A percentile compares a stretch with the other conserved stretches of the same genome.
Evolutionary conservation across 2,888 invertebrate species (phyloP).

Genomic region (Helicoverpa assulta): DNA sequence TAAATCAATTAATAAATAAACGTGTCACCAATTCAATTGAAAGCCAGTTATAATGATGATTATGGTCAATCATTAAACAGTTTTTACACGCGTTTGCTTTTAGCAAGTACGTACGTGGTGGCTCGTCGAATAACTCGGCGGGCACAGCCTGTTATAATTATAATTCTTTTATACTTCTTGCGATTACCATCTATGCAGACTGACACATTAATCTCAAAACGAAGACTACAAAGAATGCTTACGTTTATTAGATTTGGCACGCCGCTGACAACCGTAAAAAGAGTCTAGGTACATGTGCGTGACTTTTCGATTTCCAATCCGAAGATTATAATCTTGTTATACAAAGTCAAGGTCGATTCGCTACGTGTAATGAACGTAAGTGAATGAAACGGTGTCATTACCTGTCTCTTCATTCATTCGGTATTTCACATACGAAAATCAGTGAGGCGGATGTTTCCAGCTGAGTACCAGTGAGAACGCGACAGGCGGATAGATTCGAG

Average conservation of each 20-base stretch:
- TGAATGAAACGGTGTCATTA: constrained; percentile 53
- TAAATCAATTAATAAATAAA: constrained; percentile 47
- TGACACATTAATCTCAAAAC: constrained; percentile 80
- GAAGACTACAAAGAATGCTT: constrained; percentile 69
- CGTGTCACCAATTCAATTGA: constrained; percentile 46
- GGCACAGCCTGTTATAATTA: constrained; percentile 49
- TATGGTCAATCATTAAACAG: constrained; percentile 46
- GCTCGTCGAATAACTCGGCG: constrained; percentile 36
- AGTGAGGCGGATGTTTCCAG: constrained; percentile 39
- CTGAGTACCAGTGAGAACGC: constrained; percentile 34
- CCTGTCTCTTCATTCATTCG: constrained; percentile 42
- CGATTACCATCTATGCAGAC: constrained; percentile 54
- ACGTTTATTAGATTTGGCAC: constrained; percentile 79
- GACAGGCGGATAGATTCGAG: constrained; percentile 44
- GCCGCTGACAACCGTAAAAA: constrained; percentile 76
- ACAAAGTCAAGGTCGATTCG: constrained; percentile 78
- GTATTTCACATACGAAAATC: constrained; percentile 35
- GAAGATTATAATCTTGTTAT: constrained; percentile 72
- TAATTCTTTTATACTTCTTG: constrained; percentile 58
- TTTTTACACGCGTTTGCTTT: constrained; percentile 59
- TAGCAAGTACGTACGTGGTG: constrained; percentile 53
- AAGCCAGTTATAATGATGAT: constrained; percentile 46
- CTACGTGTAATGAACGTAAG: constrained; percentile 51
- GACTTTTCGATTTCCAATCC: constrained; percentile 79
- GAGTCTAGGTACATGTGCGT: constrained; percentile 71